Base-by-base conservation (phyloP, 2,888 invertebrate species). In the Nymphalis polychloros region DNA sequence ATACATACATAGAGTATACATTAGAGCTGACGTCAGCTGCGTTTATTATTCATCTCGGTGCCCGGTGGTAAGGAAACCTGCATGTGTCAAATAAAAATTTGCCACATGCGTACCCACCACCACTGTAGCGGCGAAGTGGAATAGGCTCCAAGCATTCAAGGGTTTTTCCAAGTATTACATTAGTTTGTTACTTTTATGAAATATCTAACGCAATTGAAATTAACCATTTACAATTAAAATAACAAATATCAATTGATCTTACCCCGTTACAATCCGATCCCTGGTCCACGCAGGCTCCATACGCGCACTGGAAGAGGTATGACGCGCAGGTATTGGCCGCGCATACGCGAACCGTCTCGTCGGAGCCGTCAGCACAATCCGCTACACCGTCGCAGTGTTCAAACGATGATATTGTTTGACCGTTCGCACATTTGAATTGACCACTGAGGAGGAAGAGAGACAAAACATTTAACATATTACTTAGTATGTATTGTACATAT, bases 261-360 rank as follows among this genome's bases (percentile, higher is more conserved):
- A 67, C 72, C 67, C 79, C 63, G 88, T 90, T 90, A 72, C 95
- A 95, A 59, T 87, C 84, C 0, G 89, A 83, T 23, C 92, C 90
- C 2, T 93, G 90, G 73, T 94, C 94, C 0, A 94, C 90, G 73
- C 95, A 95, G 0, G 93, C 95, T 1, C 95, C 95, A 75, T 95
- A 95, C 0, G 88, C 87, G 77, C 95, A 95, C 53, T 93, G 93
- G 82, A 94, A 95, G 63, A 94, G 88, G 74, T 90, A 93, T 0
- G 80, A 71, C 0, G 92, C 90, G 76, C 95, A 95, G 0, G 68
- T 78, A 57, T 81, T 84, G 0, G 76, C 83, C 0, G 86, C 88
- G 72, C 92, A 92, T 0, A 86, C 79, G 7, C 77, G 73, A 0
- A 90, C 76, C 0, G 82, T 84, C 77, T 92, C 92, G 62, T 92